phyloP scores from a whole-genome alignment of 2,888 invertebrate species.

The Abrostola triplasia region DNA sequence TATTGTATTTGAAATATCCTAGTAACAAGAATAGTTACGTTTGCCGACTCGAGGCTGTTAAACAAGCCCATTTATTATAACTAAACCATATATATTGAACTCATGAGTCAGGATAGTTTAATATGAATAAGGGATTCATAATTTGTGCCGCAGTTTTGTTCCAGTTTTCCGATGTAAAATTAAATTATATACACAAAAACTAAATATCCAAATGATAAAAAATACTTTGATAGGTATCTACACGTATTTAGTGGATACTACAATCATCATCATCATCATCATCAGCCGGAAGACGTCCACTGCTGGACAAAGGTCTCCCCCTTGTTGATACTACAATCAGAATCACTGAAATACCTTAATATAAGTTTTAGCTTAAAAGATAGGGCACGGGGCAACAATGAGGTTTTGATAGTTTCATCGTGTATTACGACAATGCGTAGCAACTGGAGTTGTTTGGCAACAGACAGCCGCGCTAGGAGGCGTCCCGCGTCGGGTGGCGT shows the following conservation, averaged over 20 bases:
- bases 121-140: not conserved
- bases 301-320: no score
- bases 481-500: conserved; percentile 11
- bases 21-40: conserved; percentile 21
- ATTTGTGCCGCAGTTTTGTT: not conserved
- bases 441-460: conserved; percentile 39
- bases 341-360: no score
- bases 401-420: not conserved
- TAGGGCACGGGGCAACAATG: not conserved
- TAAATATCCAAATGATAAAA: no score
- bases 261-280: no score
- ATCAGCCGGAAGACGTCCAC: no score
- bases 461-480: conserved; percentile 14
- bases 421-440: conserved; percentile 31
- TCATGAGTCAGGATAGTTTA: conserved; percentile 12
- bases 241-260: no score
- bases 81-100: not conserved
- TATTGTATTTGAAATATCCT: conserved; percentile 31
- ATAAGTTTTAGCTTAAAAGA: no score
- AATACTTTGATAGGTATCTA: no score
- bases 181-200: no score
- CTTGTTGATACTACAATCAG: no score
- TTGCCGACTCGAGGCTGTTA: conserved; percentile 10
- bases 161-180: no score
- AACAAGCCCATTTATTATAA: not conserved